phyloP scores from a whole-genome alignment of 2,888 invertebrate genomes.

The Eilema sororculum region DNA sequence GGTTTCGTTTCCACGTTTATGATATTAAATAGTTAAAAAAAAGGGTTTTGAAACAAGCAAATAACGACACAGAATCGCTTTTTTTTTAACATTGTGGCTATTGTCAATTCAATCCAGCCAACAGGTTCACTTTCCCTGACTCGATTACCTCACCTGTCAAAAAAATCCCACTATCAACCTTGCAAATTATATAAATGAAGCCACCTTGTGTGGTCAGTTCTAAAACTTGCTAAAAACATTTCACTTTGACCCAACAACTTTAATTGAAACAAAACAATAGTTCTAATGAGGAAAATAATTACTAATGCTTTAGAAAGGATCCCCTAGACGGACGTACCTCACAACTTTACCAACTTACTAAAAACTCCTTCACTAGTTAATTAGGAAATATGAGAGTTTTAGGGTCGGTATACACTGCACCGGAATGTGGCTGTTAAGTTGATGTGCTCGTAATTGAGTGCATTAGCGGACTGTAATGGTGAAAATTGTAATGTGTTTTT shows the following conservation, averaged over 20 bases:
- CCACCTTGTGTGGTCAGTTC: neutral
- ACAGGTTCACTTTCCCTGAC: too few relatives aligned
- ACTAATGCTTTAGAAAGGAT: constrained; percentile 16
- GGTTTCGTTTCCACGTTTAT: too few relatives aligned
- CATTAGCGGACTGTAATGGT: constrained; percentile 4
- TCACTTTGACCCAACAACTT: constrained; percentile 16
- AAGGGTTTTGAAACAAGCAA: too few relatives aligned
- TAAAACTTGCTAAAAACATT: neutral
- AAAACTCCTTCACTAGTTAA: constrained; percentile 40
- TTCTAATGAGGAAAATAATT: constrained; percentile 24
- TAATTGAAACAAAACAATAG: constrained; percentile 31
- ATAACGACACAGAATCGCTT: too few relatives aligned
- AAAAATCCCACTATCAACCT: neutral
- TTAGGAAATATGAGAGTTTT: constrained; percentile 39
- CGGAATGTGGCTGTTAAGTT: constrained; percentile 5
- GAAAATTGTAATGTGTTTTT: constrained; percentile 6
- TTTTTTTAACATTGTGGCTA: too few relatives aligned
- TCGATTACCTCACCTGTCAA: too few relatives aligned
- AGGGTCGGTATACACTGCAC: constrained; percentile 13
- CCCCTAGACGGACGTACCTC: constrained; percentile 38
- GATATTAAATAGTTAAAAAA: too few relatives aligned
- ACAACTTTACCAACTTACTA: constrained; percentile 33
- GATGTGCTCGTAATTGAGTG: constrained; percentile 7
- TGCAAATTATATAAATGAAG: neutral
- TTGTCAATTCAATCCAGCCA: too few relatives aligned